A percentile compares a stretch with the other conserved stretches of the same genome.
These are phyloP conservation scores for Cyclophora punctaria DNA, from an alignment of 2,888 invertebrate species.

Conservation along the genomic window DNA sequence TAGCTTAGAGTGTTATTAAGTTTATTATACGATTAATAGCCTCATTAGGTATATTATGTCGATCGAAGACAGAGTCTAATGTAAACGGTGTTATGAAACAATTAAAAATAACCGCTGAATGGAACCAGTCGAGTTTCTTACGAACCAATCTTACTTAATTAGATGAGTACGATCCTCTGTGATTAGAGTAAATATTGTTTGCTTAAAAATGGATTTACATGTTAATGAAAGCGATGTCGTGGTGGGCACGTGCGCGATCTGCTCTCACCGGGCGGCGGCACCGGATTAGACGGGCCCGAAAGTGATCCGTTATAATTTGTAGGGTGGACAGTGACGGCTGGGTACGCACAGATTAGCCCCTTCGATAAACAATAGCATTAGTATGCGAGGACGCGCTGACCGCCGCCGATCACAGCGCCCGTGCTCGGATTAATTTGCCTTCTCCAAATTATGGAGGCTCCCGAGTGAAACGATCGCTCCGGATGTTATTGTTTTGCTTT, in stretches of 20 bases:
- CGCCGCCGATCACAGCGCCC: slow-evolving; percentile 66
- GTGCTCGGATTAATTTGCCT: slow-evolving; percentile 73
- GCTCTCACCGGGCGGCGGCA: slow-evolving; percentile 23
- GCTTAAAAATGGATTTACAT: slow-evolving; percentile 22
- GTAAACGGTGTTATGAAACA: too few species aligned
- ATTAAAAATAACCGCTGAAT: too few species aligned
- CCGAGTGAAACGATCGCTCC: slow-evolving; percentile 48
- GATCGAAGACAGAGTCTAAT: too few species aligned
- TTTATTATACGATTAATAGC: too few species aligned
- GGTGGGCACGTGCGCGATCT: slow-evolving; percentile 32
- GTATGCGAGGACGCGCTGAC: slow-evolving; percentile 73
- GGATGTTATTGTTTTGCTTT: slow-evolving; percentile 60
- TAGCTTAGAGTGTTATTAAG: not conserved
- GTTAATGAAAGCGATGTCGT: slow-evolving; percentile 15
- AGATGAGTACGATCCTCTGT: not conserved
- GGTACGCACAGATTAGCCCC: slow-evolving; percentile 72
- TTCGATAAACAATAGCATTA: slow-evolving; percentile 76
- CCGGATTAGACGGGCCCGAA: slow-evolving; percentile 63
- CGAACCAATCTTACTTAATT: too few species aligned
- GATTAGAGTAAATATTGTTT: slow-evolving; percentile 17
- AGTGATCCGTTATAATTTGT: slow-evolving; percentile 72
- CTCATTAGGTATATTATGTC: too few species aligned
- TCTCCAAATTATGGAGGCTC: slow-evolving; percentile 65
- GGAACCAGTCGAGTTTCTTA: too few species aligned
- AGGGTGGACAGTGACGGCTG: slow-evolving; percentile 72